Conservation (phyloP, 2,888 invertebrate species). For the Listrodromus nycthemerus region DNA sequence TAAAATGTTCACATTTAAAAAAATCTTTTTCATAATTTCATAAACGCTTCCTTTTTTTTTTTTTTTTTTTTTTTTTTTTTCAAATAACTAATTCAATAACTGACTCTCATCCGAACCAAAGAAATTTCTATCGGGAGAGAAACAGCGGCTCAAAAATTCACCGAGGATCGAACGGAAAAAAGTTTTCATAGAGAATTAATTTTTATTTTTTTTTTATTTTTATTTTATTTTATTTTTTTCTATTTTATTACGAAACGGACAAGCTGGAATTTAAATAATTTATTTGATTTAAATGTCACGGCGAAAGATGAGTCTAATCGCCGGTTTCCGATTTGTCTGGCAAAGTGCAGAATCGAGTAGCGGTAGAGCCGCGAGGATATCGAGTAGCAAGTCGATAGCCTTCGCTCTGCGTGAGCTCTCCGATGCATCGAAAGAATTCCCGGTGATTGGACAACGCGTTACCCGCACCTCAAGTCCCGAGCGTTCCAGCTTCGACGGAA, state of each 20-base stretch:
- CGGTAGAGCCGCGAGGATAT: not conserved
- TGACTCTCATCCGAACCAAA: too few relatives aligned
- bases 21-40: too few relatives aligned
- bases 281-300: not conserved
- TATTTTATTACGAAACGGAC: not conserved
- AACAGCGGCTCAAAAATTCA: too few relatives aligned
- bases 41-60: too few relatives aligned
- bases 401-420: not conserved
- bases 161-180: too few relatives aligned
- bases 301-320: not conserved
- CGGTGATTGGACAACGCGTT: constrained; percentile 16
- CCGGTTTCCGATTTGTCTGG: not conserved
- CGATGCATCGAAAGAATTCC: constrained; percentile 13
- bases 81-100: too few relatives aligned
- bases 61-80: too few relatives aligned
- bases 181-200: too few relatives aligned
- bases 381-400: not conserved
- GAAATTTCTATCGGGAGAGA: too few relatives aligned
- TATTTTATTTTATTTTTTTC: not conserved
- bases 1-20: too few relatives aligned
- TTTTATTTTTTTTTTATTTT: not conserved
- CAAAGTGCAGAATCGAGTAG: not conserved
- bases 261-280: not conserved
- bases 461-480: not conserved
- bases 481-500: constrained; percentile 11